Evolutionary conservation across 2,888 invertebrate genomes (phyloP), one percentile per base, ranked within the genome.

Genomic region (Parnassius orleans): DNA sequence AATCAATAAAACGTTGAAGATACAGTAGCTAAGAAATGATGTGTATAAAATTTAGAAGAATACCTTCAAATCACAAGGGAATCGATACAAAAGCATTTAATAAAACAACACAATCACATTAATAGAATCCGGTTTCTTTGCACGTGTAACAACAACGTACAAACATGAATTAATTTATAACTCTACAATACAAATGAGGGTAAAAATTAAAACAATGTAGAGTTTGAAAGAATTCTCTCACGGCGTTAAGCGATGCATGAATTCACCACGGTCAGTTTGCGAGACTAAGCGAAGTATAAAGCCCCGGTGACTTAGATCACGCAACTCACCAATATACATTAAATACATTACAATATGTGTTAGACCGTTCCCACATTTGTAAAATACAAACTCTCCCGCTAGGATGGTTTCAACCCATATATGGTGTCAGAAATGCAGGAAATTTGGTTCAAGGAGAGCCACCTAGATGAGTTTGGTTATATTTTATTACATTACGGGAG

Each of bases 211-310:
- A 85, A 87, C 86, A 88, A 87, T 85, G 81, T 78, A 71, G 72
- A 78, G 72, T 74, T 71, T 77, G 76, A 76, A 76, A 79, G 79
- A 81, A 80, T 84, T 75, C 87, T 90, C 90, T 81, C 90, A 91
- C 90, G 88, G 72, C 67, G 77, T 70, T 79, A 84, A 80, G 68
- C 88, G 85, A 81, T 81, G 88, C 90, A 84, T 86, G 74, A 84
- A 86, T 76, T 69, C 77, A 82, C 82, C 79, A 87, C 84, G 89
- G 86, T 85, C 81, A 84, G 84, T 83, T 86, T 81, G 76, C 76
- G 78, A 77, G 76, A 75, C 72, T 74, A 78, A 78, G 57, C 57
- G 41, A 57, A 24, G 50, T 55, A 44, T 48, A 42, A 50, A 47
- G 12, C 60, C 52, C 46, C 24, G 14, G 43, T 46, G 51, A 47